phyloP scores from a whole-genome alignment of 2,888 invertebrate species.

The Tolmerus cingulatus region DNA sequence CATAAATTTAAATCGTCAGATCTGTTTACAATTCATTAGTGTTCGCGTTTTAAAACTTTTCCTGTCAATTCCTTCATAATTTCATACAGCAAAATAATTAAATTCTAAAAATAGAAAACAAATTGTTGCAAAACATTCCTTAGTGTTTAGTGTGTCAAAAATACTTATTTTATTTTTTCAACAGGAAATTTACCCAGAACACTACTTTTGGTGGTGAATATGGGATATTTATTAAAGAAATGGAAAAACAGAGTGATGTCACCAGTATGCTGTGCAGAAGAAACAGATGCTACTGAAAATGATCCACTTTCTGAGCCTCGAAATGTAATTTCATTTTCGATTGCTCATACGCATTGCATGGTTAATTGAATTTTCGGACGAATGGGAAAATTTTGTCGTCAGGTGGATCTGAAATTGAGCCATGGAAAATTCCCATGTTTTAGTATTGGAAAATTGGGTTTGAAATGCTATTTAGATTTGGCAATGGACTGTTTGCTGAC shows the following conservation, averaged over 20 bases:
- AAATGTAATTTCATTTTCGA: neutral
- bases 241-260: neutral
- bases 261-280: neutral
- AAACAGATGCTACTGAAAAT: neutral
- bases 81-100: neutral
- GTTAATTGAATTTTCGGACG: neutral
- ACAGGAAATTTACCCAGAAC: neutral
- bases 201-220: neutral
- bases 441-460: neutral
- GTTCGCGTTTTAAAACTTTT: neutral
- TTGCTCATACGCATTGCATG: neutral
- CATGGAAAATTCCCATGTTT: neutral
- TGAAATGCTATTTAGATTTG: neutral
- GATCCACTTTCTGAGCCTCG: neutral
- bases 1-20: neutral
- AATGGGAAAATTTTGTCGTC: neutral
- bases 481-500: neutral
- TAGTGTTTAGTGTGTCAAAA: neutral
- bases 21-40: neutral
- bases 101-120: neutral
- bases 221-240: neutral
- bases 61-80: conserved; percentile 12
- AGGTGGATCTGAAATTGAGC: neutral
- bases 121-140: neutral
- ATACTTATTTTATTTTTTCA: neutral